Conservation (phyloP, 2,113 vertebrate genomes). For the Empidonax alnorum region DNA sequence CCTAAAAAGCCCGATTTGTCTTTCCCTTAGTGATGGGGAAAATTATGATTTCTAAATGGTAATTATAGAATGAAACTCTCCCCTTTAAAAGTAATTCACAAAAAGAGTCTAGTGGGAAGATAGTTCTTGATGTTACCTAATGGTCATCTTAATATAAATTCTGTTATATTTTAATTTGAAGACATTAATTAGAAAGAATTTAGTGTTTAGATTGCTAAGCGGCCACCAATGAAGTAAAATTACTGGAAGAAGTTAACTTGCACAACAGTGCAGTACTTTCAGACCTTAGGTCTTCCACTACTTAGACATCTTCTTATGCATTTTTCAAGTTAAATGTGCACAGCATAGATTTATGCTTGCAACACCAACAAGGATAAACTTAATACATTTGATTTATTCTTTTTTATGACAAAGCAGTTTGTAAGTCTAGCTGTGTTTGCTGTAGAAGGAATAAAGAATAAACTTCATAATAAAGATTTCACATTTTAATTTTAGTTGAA, state of each 20-base stretch:
- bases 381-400: background rate
- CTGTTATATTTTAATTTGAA: background rate
- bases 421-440: background rate
- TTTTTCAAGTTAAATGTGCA: background rate
- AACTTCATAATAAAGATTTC: background rate
- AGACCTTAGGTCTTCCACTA: background rate
- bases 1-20: background rate
- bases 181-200: background rate
- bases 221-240: background rate
- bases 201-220: background rate
- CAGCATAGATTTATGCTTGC: background rate
- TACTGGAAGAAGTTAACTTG: background rate
- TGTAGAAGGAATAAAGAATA: background rate
- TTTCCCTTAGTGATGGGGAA: background rate
- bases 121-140: background rate
- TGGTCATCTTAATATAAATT: background rate
- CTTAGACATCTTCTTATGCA: background rate
- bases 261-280: background rate
- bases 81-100: background rate
- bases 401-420: background rate
- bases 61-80: background rate
- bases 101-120: background rate
- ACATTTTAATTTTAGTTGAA: background rate
- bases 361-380: background rate
- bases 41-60: background rate